Evolutionary conservation across 2,888 invertebrate species (phyloP).

Genomic region (Hedychridium roseum): DNA sequence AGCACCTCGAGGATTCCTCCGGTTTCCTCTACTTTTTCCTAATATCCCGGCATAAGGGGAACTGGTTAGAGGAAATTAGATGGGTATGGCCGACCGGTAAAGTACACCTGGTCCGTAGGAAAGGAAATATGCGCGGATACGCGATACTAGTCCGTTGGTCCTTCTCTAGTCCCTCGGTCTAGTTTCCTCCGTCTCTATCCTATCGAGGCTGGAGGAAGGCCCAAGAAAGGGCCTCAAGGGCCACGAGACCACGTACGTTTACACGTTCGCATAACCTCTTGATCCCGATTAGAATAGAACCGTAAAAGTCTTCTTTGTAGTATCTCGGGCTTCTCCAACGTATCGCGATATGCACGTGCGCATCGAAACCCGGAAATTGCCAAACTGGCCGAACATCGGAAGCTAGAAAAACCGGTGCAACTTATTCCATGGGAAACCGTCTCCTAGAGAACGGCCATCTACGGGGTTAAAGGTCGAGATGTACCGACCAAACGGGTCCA

Average conservation of each 20-base stretch:
- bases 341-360: background rate
- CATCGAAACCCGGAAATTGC: background rate
- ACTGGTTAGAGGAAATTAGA: slow-evolving; percentile 48
- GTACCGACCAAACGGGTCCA: too few species aligned
- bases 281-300: slow-evolving; percentile 62
- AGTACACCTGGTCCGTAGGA: slow-evolving; percentile 54
- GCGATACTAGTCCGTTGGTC: slow-evolving; percentile 40
- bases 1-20: slow-evolving; percentile 7
- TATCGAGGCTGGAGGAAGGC: slow-evolving; percentile 16
- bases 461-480: slow-evolving; percentile 39
- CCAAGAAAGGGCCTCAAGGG: slow-evolving; percentile 26
- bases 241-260: slow-evolving; percentile 47
- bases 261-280: slow-evolving; percentile 62
- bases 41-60: slow-evolving; percentile 15
- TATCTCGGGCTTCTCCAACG: background rate
- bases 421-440: slow-evolving; percentile 59
- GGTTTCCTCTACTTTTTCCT: slow-evolving; percentile 21
- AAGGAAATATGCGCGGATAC: slow-evolving; percentile 53
- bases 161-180: too few species aligned
- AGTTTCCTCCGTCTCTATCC: too few species aligned
- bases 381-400: background rate
- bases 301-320: too few species aligned
- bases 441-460: too few species aligned
- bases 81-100: slow-evolving; percentile 40
- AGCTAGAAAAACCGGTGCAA: slow-evolving; percentile 37